These are phyloP conservation scores for Apamea anceps DNA, from an alignment of 2,888 invertebrate species.

Conservation along the genomic window DNA sequence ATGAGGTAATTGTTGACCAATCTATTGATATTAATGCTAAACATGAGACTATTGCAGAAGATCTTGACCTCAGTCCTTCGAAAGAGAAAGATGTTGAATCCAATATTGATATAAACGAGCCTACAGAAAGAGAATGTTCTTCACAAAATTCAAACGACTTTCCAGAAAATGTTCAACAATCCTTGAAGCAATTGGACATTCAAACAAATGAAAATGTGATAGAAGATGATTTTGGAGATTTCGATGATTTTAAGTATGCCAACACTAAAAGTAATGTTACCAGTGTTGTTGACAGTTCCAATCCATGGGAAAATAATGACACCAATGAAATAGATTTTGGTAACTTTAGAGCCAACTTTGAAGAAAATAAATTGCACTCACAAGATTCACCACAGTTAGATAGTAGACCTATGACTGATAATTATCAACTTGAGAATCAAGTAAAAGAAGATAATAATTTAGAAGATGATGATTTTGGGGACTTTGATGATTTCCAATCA, in stretches of 20 bases:
- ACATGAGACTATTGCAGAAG: slow-evolving; percentile 13
- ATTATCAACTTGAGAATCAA: slow-evolving; percentile 54
- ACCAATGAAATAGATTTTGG: slow-evolving; percentile 76
- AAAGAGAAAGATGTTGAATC: slow-evolving; percentile 31
- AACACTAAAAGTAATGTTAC: slow-evolving; percentile 67
- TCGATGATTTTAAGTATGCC: slow-evolving; percentile 88
- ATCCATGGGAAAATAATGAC: slow-evolving; percentile 82
- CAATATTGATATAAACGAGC: slow-evolving; percentile 17
- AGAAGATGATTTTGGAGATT: slow-evolving; percentile 88
- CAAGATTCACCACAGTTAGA: slow-evolving; percentile 41
- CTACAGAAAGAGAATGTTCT: slow-evolving; percentile 13
- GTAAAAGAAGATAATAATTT: slow-evolving; percentile 51
- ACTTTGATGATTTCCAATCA: slow-evolving; percentile 90
- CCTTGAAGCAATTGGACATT: slow-evolving; percentile 22
- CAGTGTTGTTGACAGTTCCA: slow-evolving; percentile 71
- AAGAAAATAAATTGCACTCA: slow-evolving; percentile 61
- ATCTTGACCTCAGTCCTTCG: slow-evolving; percentile 21
- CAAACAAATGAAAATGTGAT: slow-evolving; percentile 47
- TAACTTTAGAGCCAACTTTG: slow-evolving; percentile 84
- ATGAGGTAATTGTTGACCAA: slow-evolving; percentile 48
- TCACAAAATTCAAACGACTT: slow-evolving; percentile 25
- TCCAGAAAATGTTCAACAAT: slow-evolving; percentile 25
- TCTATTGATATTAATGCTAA: slow-evolving; percentile 33
- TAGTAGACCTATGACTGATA: slow-evolving; percentile 34
- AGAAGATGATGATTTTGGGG: slow-evolving; percentile 89